Evolutionary conservation across 2,888 invertebrate genomes (phyloP), one percentile per base, ranked within the genome.

Genomic region (Drosophila mimetica): DNA sequence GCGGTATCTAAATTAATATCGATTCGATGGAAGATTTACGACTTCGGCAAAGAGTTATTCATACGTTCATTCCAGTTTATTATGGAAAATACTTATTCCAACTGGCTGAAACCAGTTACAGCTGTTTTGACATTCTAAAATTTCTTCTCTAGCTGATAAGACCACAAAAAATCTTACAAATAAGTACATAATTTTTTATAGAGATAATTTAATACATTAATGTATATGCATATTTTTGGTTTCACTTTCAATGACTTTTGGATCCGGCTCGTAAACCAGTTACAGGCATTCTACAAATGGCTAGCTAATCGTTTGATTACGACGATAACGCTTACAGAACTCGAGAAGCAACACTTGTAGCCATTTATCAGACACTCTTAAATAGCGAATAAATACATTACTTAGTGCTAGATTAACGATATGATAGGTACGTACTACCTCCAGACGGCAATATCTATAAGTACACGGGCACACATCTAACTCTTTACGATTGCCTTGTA

Each of bases 351-450:
- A 55, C 51, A 55, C 51, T 36, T 55, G 57, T 30, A 20, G 65
- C 52, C 50, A 18, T 46, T 37, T 71, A 60, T 61, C 50, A 51
- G 57, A 30, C 41, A 46, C 22, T 20, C 54, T 57, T 50, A 44
- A 52, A 42, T 7, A 44, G 57, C 42, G 47, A 57, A 58, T 67
- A 52, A 59, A 72, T 70, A 74, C 44, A 66, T 74, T 69, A 71
- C 61, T 52, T 64, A 61, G 46, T 53, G 52, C 47, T 66, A 52
- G 42, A 66, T 66, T 64, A 47, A 37, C 58, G 63, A 72, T 74
- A 69, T 81, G 79, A 72, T 79, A 75, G 75, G 80, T 75, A 70
- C 61, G 32, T 8, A 16, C 44, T 34, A 73, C 48, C 34, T 36
- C 30, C 51, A 64, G 48, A 55, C 52, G 34, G 44, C 44, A 14